Evolutionary conservation across 2,888 invertebrate genomes (phyloP).

Genomic region (Drosophila nr. fundita): DNA sequence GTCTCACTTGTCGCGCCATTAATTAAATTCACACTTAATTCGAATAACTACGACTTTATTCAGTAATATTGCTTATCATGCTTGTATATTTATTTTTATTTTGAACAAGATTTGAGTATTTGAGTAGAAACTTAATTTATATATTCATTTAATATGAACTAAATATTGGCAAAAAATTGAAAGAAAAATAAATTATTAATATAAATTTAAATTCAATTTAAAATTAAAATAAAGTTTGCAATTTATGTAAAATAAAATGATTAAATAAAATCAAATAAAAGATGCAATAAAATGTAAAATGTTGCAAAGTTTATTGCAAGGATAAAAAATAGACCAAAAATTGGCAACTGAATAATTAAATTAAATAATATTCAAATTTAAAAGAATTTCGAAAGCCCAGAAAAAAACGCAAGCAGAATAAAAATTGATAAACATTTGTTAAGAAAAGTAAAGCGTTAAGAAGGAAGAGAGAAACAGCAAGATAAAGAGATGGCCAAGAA

Average conservation of each 20-base stretch:
- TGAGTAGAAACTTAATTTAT: neutral
- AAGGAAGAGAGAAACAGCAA: neutral
- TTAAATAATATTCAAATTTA: neutral
- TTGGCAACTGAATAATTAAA: neutral
- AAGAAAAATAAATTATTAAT: neutral
- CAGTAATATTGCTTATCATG: constrained; percentile 32
- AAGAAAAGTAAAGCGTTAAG: neutral
- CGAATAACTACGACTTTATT: constrained; percentile 1
- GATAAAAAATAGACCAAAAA: neutral
- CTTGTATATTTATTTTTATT: neutral
- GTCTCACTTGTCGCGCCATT: constrained; percentile 21
- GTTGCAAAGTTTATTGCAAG: neutral
- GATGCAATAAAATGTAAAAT: neutral
- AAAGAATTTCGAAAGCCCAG: too few species aligned
- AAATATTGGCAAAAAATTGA: neutral
- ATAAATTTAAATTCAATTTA: neutral
- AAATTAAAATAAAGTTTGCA: neutral
- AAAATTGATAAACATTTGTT: neutral
- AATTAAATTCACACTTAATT: constrained; percentile 9
- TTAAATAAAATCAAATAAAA: neutral
- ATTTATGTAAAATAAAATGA: neutral
- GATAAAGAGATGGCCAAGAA: neutral
- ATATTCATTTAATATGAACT: neutral
- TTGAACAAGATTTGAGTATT: neutral
- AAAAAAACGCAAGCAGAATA: too few species aligned